Conservation (phyloP, 2,888 invertebrate species). For the Nomada fabriciana region DNA sequence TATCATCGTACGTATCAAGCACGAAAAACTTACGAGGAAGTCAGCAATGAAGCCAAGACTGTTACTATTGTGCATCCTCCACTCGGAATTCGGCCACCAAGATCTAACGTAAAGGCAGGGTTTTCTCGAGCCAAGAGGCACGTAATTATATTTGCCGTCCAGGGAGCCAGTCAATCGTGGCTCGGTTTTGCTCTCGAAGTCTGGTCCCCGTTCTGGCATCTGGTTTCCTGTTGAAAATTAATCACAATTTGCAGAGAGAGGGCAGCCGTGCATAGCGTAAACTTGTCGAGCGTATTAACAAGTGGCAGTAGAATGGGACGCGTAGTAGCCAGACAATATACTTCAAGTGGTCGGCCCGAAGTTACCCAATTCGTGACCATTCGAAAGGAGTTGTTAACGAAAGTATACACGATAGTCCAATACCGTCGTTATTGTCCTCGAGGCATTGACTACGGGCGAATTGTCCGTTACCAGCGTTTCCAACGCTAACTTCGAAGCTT, state of each 20-base stretch:
- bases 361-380: background rate
- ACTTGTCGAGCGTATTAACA: slow-evolving; percentile 35
- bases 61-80: slow-evolving; percentile 89
- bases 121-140: slow-evolving; percentile 86
- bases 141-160: slow-evolving; percentile 84
- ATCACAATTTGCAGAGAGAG: slow-evolving; percentile 32
- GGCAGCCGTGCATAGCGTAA: background rate
- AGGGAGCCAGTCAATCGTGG: slow-evolving; percentile 84
- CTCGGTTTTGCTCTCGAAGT: slow-evolving; percentile 81
- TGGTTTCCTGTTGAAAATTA: slow-evolving; percentile 73
- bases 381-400: background rate
- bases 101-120: slow-evolving; percentile 88
- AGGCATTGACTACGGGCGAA: slow-evolving; percentile 73
- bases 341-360: too few relatives aligned
- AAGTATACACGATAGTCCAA: slow-evolving; percentile 1
- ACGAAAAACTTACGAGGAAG: slow-evolving; percentile 86
- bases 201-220: slow-evolving; percentile 59
- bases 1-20: too few relatives aligned
- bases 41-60: slow-evolving; percentile 87
- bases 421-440: slow-evolving; percentile 52
- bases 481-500: slow-evolving; percentile 89
- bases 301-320: background rate
- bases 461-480: slow-evolving; percentile 85
- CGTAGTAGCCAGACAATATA: background rate
- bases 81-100: slow-evolving; percentile 88